Base-by-base conservation (phyloP, 2,113 vertebrate genomes). In the Hydrolagus affinis region DNA sequence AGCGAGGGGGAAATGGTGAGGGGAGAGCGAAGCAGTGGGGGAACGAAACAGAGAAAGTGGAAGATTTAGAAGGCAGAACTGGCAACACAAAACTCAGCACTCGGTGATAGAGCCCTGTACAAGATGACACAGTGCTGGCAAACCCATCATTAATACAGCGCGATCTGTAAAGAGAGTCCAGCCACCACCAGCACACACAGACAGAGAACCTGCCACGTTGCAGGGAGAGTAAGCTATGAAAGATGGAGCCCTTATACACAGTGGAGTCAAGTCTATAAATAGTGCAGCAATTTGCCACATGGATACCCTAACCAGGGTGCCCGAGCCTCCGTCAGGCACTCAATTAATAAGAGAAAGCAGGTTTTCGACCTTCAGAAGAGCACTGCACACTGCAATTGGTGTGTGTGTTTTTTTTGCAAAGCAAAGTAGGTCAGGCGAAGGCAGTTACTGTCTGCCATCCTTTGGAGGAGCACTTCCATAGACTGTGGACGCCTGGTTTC, bases 251-350 rank as follows among this genome's bases (percentile, higher is more conserved):
- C 60, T 6, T 32, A 19, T 30, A 28, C 62, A 66, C 15, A 21
- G 76, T 62, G 76, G 59, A 25, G 23, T 30, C 21, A 25, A 44
- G 23, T 6, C 60, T 66, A 83, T 83, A 32, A 66, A 83, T 83
- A 21, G 60, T 11, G 78, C 60, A 83, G 60, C 62, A 68, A 68
- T 83, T 83, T 83, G 4, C 78, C 78, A 83, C 78, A 83, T 68
- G 62, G 78, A 68, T 64, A 83, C 78, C 78, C 78, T 66, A 32
- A 68, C 78, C 32, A 44, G 44, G 44, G 44, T 44, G 44, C 44
- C 1, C 44, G 6, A 44, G 25, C 19, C 60, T 83, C 25, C 59
- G 64, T 25, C 4, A 14, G 2, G 9, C 23, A 0, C 8, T 17
- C 64, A 83, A 66, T 83, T 83, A 83, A 32, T 83, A 66, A 66